A percentile compares a stretch with the other conserved stretches of the same genome.
Conservation (phyloP, 2,888 invertebrate species). For the Machimus atricapillus region DNA sequence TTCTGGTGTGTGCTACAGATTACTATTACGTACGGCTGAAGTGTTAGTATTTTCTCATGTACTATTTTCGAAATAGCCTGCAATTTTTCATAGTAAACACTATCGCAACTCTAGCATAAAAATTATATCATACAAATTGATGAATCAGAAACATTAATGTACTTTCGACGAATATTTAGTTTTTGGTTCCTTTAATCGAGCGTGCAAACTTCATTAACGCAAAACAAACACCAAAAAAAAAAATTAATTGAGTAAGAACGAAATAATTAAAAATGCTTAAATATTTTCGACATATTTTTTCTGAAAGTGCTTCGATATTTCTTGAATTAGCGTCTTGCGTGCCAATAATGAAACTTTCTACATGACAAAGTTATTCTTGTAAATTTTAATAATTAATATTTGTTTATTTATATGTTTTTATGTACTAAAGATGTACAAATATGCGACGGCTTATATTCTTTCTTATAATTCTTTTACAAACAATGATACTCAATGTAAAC, state of each 20-base stretch:
- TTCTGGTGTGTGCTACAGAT: not conserved
- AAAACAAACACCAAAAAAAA: not conserved
- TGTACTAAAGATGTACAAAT: not conserved
- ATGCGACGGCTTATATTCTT: not conserved
- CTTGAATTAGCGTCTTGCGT: not conserved
- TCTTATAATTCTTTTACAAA: not conserved
- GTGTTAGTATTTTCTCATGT: not conserved
- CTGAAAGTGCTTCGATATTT: not conserved
- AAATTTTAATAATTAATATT: not conserved
- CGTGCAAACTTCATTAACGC: not conserved
- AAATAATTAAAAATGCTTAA: not conserved
- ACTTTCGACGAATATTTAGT: not conserved
- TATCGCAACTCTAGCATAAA: not conserved
- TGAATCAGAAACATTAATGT: not conserved
- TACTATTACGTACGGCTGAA: not conserved
- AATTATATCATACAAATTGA: not conserved
- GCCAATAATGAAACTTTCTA: not conserved
- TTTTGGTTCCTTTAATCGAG: not conserved
- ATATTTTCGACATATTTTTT: not conserved
- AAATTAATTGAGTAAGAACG: not conserved
- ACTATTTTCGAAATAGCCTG: not conserved
- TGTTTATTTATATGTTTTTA: not conserved
- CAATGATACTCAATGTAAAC: not conserved
- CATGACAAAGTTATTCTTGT: not conserved
- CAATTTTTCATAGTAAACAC: not conserved